phyloP scores from a whole-genome alignment of 2,113 vertebrate genomes.

The Anser cygnoides region DNA sequence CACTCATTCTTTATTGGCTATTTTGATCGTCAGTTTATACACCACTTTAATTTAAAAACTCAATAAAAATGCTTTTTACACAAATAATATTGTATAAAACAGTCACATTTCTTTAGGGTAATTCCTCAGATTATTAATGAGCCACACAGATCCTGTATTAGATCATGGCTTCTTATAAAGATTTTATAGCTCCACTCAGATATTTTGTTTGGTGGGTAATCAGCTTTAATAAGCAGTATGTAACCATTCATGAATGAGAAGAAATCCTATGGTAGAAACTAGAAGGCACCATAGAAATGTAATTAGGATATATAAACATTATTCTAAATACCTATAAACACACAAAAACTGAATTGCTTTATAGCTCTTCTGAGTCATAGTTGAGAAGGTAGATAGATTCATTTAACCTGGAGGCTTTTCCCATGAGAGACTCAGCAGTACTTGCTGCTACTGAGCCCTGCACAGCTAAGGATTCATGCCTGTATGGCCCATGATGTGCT shows the following conservation, averaged over 20 bases:
- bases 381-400: not conserved
- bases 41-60: conserved; percentile 4
- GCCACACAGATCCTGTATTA: conserved; percentile 2
- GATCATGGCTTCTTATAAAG: conserved; percentile 46
- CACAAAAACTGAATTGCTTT: not conserved
- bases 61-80: conserved; percentile 55
- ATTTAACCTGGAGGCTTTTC: not conserved
- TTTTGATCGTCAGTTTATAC: conserved; percentile 22
- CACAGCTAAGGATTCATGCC: not conserved
- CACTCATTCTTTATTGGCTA: not conserved
- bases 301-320: conserved; percentile 39
- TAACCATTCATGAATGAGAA: not conserved
- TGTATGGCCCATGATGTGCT: accelerated
- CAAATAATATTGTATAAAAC: conserved; percentile 43
- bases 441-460: not conserved
- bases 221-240: conserved; percentile 39
- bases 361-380: not conserved
- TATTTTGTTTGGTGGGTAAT: conserved; percentile 52
- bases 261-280: conserved; percentile 6
- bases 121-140: conserved; percentile 60
- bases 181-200: not conserved
- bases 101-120: conserved; percentile 27
- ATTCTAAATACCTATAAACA: conserved; percentile 47
- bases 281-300: not conserved
- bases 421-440: not conserved